Evolutionary conservation across 2,797 vertebrate species (phyloP).

Genomic region (Alfaro cultratus): DNA sequence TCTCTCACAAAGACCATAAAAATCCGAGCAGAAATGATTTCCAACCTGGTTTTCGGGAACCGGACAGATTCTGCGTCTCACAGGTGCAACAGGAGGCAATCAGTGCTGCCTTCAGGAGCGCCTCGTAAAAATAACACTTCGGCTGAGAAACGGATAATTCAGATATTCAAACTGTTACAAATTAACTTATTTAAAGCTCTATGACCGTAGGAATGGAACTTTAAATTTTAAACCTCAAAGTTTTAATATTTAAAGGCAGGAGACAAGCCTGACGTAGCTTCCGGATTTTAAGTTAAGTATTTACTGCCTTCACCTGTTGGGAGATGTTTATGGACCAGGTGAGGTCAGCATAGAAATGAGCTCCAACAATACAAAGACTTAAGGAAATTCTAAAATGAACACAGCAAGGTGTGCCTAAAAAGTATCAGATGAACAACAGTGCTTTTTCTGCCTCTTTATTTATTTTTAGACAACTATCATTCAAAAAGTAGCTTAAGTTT

Average conservation of each 20-base stretch:
- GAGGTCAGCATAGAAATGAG: too few species aligned
- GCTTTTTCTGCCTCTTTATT: neutral
- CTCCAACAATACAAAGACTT: neutral
- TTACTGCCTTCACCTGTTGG: neutral
- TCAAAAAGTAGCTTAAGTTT: neutral
- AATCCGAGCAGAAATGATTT: neutral
- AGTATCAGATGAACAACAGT: neutral
- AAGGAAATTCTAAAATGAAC: neutral
- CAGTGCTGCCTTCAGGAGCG: slow-evolving; percentile 43
- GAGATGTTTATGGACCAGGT: neutral
- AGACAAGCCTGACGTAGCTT: neutral
- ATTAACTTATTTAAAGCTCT: neutral
- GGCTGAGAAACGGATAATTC: neutral
- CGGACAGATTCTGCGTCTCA: fast-evolving
- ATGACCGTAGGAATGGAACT: neutral
- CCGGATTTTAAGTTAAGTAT: too few species aligned
- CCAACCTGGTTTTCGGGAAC: neutral
- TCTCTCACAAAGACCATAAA: neutral
- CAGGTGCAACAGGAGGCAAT: slow-evolving; percentile 49
- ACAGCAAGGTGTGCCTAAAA: too few species aligned
- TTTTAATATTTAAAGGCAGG: neutral
- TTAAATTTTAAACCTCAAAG: neutral
- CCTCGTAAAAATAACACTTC: slow-evolving; percentile 28
- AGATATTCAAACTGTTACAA: neutral
- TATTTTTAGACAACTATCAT: neutral